Percentiles rank a stretch among this genome's conserved stretches.
phyloP scores from a whole-genome alignment of 2,888 invertebrate species.

The Phalera bucephala region DNA sequence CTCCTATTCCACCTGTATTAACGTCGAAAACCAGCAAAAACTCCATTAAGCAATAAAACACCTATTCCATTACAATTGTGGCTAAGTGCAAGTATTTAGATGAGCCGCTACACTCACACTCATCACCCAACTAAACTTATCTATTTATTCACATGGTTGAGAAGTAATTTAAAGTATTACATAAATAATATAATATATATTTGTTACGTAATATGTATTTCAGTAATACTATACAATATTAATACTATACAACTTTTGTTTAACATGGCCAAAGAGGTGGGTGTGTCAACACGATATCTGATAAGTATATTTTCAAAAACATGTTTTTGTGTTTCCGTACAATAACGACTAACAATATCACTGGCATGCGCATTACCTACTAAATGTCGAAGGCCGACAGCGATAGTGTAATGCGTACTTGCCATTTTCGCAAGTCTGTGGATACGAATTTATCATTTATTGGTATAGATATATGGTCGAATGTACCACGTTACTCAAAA shows the following conservation, averaged over 20 bases:
- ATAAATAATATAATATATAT: not conserved
- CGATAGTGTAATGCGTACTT: conserved; percentile 55
- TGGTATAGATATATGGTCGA: conserved; percentile 48
- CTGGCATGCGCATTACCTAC: conserved; percentile 43
- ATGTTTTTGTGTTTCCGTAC: conserved; percentile 45
- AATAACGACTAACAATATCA: conserved; percentile 34
- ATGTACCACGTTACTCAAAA: conserved; percentile 41
- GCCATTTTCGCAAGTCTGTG: conserved; percentile 21
- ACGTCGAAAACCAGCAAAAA: no score
- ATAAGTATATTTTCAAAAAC: conserved; percentile 37
- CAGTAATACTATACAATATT: not conserved
- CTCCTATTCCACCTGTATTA: no score
- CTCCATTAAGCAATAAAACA: no score
- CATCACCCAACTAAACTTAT: no score
- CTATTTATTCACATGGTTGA: no score
- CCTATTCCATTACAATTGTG: no score
- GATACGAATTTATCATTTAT: conserved; percentile 39
- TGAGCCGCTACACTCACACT: no score
- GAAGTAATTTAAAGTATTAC: not conserved
- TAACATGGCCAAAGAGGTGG: conserved; percentile 3
- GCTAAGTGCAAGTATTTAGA: no score
- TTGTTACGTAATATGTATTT: not conserved
- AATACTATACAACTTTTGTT: no score
- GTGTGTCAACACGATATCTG: conserved; percentile 11
- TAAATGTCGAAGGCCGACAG: conserved; percentile 49